Evolutionary conservation across 2,888 invertebrate genomes (phyloP).

Genomic region (Hipparchia sbordonii): DNA sequence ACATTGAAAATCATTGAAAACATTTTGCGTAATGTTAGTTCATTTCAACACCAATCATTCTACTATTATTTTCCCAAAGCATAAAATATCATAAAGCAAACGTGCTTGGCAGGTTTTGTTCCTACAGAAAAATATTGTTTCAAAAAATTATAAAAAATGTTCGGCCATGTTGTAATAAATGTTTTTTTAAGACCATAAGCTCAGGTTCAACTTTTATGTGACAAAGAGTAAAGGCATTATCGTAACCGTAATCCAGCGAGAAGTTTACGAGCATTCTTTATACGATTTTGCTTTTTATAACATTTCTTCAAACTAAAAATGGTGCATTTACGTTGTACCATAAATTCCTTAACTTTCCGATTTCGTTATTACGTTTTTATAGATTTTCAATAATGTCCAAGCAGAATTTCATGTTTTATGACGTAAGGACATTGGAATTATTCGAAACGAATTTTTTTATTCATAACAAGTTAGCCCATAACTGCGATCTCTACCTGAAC

Average conservation of each 20-base stretch:
- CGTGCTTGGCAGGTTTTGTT: background rate
- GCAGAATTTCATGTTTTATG: background rate
- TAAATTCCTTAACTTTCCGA: background rate
- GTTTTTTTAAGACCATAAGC: constrained; percentile 13
- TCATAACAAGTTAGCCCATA: too few relatives aligned
- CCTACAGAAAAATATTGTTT: constrained; percentile 1
- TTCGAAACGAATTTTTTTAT: too few relatives aligned
- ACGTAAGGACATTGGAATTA: too few relatives aligned
- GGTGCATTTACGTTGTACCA: constrained; percentile 6
- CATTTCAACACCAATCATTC: too few relatives aligned
- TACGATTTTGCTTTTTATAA: constrained; percentile 26
- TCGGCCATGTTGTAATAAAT: constrained; percentile 7
- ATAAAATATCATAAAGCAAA: background rate
- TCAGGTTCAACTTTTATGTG: constrained; percentile 26
- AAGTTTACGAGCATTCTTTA: constrained; percentile 27
- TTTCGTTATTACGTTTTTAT: constrained; percentile 3
- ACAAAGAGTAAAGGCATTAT: constrained; percentile 25
- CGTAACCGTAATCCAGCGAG: constrained; percentile 24
- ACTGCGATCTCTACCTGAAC: too few relatives aligned
- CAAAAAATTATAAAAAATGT: constrained; percentile 11
- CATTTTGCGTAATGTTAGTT: too few relatives aligned
- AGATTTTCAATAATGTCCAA: background rate
- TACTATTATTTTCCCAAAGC: too few relatives aligned
- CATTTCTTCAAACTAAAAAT: constrained; percentile 21
- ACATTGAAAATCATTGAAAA: too few relatives aligned